phyloP scores from a whole-genome alignment of 2,888 invertebrate genomes.

The Stenichneumon culpator region DNA sequence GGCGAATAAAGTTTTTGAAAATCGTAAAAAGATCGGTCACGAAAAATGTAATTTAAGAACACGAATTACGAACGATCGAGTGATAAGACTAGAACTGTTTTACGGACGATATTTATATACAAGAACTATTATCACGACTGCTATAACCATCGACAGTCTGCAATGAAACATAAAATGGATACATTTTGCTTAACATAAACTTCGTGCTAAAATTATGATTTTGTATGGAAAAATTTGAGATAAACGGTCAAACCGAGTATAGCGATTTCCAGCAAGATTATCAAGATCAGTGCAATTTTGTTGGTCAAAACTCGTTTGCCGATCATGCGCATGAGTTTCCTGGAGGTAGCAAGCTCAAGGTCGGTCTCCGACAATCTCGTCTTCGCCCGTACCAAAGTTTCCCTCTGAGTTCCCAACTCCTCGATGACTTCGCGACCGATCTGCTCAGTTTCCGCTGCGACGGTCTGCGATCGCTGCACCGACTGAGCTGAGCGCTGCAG shows the following conservation, averaged over 20 bases:
- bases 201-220: constrained; percentile 38
- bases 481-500: constrained; percentile 88
- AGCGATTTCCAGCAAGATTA: constrained; percentile 90
- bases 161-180: neutral
- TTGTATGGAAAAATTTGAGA: constrained; percentile 87
- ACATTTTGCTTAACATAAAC: neutral
- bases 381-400: constrained; percentile 89
- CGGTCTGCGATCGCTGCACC: constrained; percentile 89
- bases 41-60: neutral
- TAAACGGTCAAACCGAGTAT: constrained; percentile 89
- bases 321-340: constrained; percentile 89
- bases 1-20: constrained; percentile 18
- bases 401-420: constrained; percentile 92
- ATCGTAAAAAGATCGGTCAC: neutral
- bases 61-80: neutral
- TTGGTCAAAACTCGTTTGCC: constrained; percentile 91
- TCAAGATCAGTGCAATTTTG: constrained; percentile 90
- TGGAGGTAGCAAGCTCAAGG: constrained; percentile 89
- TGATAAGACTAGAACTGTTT: neutral
- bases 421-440: constrained; percentile 92
- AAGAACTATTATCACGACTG: neutral
- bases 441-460: constrained; percentile 93
- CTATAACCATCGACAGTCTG: neutral
- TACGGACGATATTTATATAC: neutral
- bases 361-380: constrained; percentile 91